Conservation (phyloP, 2,797 vertebrate species). For the Otus scops region DNA sequence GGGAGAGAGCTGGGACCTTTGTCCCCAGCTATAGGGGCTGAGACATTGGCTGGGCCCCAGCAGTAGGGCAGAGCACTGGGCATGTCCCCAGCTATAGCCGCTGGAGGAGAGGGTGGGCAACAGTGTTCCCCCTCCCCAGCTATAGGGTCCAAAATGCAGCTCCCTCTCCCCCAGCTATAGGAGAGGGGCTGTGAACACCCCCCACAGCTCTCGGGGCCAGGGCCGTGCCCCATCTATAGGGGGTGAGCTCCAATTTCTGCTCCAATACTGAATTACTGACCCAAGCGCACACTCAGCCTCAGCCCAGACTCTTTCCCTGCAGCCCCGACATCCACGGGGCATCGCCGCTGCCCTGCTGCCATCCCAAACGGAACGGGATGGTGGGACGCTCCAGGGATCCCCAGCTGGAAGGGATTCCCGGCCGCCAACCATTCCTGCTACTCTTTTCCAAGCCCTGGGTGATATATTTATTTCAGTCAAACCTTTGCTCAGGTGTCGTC, state of each 20-base stretch:
- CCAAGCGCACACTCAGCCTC: accelerated
- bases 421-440: not conserved
- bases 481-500: not conserved
- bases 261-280: not conserved
- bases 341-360: not conserved
- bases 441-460: not conserved
- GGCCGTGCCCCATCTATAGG: accelerated
- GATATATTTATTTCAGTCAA: not conserved
- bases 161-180: not conserved
- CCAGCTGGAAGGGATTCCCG: accelerated
- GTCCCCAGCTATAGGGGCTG: not conserved
- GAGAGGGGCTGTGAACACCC: not conserved
- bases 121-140: not conserved
- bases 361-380: not conserved
- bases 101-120: not conserved
- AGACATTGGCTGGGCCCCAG: accelerated
- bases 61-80: not conserved
- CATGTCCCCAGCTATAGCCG: accelerated
- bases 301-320: accelerated
- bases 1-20: not conserved
- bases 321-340: not conserved
- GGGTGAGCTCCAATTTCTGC: not conserved
- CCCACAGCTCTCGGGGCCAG: not conserved
- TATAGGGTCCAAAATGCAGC: not conserved
- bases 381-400: not conserved